These are phyloP conservation scores for Lutjanus campechanus DNA, from an alignment of 2,797 vertebrate species.

Conservation along the genomic window DNA sequence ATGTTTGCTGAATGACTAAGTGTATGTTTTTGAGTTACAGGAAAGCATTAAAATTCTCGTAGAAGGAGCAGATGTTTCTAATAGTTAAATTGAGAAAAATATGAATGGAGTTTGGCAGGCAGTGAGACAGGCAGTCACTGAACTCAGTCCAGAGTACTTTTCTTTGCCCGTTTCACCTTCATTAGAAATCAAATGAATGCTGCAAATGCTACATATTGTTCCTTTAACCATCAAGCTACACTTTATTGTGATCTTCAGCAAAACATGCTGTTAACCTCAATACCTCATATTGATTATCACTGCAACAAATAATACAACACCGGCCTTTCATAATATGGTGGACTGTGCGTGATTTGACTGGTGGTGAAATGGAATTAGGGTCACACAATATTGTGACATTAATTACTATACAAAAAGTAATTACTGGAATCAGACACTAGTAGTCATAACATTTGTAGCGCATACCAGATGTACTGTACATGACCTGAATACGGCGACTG, in stretches of 20 bases:
- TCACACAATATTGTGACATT: neutral
- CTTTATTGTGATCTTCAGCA: slow-evolving; percentile 12
- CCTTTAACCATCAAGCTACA: slow-evolving; percentile 2
- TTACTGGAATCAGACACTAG: neutral
- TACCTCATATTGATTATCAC: slow-evolving; percentile 1
- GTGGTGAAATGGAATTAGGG: neutral
- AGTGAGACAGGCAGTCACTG: no score
- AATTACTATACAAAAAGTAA: neutral
- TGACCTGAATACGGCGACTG: neutral
- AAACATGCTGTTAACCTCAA: neutral
- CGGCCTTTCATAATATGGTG: neutral
- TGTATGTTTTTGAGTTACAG: no score
- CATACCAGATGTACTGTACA: neutral
- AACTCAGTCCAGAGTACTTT: no score
- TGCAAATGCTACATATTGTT: neutral
- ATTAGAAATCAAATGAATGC: no score
- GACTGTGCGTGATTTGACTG: neutral
- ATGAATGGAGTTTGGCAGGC: no score
- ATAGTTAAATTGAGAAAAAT: no score
- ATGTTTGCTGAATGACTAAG: no score
- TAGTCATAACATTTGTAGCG: neutral
- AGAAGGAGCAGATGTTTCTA: no score
- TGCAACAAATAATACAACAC: neutral
- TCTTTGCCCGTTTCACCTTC: no score
- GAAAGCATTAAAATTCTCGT: no score